Evolutionary conservation across 2,113 vertebrate species (phyloP), one percentile per base, ranked within the genome.

Genomic region (Entosphenus tridentatus): DNA sequence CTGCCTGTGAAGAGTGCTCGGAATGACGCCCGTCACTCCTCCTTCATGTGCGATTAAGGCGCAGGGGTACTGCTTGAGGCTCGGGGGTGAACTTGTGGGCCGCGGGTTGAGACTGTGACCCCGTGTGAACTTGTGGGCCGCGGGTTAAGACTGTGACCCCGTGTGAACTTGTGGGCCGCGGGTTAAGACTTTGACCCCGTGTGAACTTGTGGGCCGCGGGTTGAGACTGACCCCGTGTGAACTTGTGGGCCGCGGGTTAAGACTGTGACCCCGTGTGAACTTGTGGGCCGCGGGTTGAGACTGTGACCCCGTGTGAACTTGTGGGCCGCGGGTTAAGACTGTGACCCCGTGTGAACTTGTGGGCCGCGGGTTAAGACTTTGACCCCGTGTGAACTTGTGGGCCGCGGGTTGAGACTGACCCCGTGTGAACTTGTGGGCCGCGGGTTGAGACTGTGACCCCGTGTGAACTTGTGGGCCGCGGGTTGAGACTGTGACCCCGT

Each of bases 371-470:
- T 67, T 67, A 8, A 16, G n/a, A n/a, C 62, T 2, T 18, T 12
- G 57, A 56, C 39, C 39, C 39, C 12, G 2, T 9, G 56, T 14
- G 12, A 3, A n/a, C 14, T 2, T 68, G 17, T 56, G 8, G 14
- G 67, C 67, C 56, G 8, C 8, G 3, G 13, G 65, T 39, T 67
- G 13, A 21, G 56, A n/a, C 14, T 10, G 12, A 13, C n/a, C 56
- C 17, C 56, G 8, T 58, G 10, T 3, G 12, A 1, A 11, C 57
- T 74, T 55, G 67, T 1, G 0, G 68, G 70, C 69, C n/a, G 12
- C 71, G 70, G 72, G 73, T 67, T 14, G 9, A 65, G 14, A 14
- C 18, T 65, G 59, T n/a, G 18, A 65, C 18, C 14, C 8, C 18
- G 59, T 18, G 18, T 65, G n/a, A n/a, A 10, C 14, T 18, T 16